phyloP scores from a whole-genome alignment of 2,797 vertebrate species.

The Cryptoblepharus egeriae region DNA sequence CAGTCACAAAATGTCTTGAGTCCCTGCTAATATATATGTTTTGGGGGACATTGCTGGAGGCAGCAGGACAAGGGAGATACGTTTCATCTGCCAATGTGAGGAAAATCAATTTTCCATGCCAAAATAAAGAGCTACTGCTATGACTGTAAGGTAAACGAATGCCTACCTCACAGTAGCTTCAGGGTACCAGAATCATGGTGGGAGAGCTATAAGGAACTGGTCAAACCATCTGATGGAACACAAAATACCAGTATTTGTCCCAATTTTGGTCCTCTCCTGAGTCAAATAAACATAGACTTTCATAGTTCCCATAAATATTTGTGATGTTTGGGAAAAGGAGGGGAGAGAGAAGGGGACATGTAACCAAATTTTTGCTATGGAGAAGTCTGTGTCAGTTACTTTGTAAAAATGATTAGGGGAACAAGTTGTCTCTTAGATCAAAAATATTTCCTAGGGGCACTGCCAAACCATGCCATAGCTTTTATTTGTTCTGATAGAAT shows the following conservation, averaged over 20 bases:
- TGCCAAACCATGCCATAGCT: background rate
- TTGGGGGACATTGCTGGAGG: constrained; percentile 22
- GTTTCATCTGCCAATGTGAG: background rate
- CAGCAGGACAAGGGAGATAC: no score
- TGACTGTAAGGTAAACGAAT: background rate
- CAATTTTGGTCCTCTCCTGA: background rate
- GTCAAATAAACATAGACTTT: accelerated
- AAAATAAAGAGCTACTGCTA: background rate
- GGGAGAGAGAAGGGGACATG: background rate
- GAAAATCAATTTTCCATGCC: background rate
- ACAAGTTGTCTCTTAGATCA: constrained; percentile 13
- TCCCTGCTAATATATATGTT: background rate
- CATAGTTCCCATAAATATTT: constrained; percentile 19
- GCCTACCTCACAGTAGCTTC: background rate
- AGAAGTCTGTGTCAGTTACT: constrained; percentile 7
- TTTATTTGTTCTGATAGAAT: constrained; percentile 18
- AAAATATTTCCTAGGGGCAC: background rate
- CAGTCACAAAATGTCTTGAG: background rate
- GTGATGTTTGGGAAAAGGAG: background rate
- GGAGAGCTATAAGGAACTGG: background rate
- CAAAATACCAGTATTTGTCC: background rate
- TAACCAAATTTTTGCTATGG: constrained; percentile 27
- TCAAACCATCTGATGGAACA: background rate
- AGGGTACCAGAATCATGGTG: background rate
- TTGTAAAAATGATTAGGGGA: constrained; percentile 31